Base-by-base conservation (phyloP, 2,888 invertebrate genomes). In the Heliconius aoede region DNA sequence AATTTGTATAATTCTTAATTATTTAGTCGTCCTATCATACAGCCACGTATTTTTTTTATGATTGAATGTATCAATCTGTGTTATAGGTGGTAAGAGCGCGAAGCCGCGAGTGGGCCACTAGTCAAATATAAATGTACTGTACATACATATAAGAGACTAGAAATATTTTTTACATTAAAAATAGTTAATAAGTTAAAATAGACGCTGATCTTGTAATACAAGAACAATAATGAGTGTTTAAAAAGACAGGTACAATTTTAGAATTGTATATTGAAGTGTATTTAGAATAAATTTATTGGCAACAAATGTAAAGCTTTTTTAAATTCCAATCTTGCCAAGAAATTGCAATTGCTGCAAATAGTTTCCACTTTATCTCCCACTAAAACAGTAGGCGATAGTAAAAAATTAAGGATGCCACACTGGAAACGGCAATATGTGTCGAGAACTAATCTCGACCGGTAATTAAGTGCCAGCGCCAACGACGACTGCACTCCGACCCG, bases 381-480 rank as follows among this genome's bases (percentile, higher is more conserved):
- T 51, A 68, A 28, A 68, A 46, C 26, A 55, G 69, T 8, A 24
- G 32, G 24, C 32, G n/a, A 69, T 69, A 55, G 55, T 55, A 69
- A 69, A 60, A 71, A 71, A 71, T 11, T 24, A 18, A 32, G 32
- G 26, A 71, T 32, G 32, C 24, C 15, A 60, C 78, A 74, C 78
- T 65, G 32, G 58, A 78, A 73, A 46, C 67, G 82, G 86, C 84
- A 86, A 85, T 87, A 87, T 86, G 86, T 81, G 84, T 76, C 73
- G 80, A 83, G 86, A 88, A 87, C 87, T 88, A 92, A 92, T 93
- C 91, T 90, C 88, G 85, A 86, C 86, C 84, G 86, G 91, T 92
- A 92, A 93, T 93, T 93, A 93, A 92, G 87, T 88, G 87, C 84
- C 85, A 81, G 82, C 81, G 84, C 84, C 84, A 85, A 83, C 85